Conservation (phyloP, 2,113 vertebrate species). For the Eulacestoma nigropectus region DNA sequence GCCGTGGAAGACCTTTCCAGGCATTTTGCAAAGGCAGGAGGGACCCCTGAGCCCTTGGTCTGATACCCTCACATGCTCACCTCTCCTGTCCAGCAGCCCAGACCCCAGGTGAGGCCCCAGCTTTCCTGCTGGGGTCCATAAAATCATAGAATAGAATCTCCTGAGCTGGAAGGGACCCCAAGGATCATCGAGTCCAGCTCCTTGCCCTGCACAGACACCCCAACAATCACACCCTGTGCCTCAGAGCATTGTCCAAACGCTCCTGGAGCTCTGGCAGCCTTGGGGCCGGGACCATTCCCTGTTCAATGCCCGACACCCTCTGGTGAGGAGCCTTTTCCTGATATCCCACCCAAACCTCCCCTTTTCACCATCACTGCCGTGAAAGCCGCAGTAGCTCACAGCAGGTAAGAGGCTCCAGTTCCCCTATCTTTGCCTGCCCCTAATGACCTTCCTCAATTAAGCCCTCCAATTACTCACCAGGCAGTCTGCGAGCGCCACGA, state of each 20-base stretch:
- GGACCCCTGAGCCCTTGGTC: not conserved
- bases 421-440: not conserved
- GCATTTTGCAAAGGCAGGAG: not conserved
- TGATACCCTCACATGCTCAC: accelerated
- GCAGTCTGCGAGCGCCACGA: not conserved
- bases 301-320: not conserved
- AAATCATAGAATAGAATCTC: no score
- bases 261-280: not conserved
- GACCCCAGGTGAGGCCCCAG: not conserved
- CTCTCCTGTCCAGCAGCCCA: accelerated
- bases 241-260: accelerated
- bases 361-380: accelerated
- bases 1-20: not conserved
- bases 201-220: not conserved
- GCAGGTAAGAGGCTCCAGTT: not conserved
- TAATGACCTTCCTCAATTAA: slow-evolving; percentile 10
- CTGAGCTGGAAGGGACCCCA: not conserved
- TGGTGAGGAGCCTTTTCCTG: not conserved
- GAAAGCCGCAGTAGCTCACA: not conserved
- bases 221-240: not conserved
- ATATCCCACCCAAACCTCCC: not conserved
- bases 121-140: not conserved
- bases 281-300: accelerated
- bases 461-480: not conserved
- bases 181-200: not conserved